phyloP scores from a whole-genome alignment of 2,113 vertebrate genomes.

The Platichthys flesus region DNA sequence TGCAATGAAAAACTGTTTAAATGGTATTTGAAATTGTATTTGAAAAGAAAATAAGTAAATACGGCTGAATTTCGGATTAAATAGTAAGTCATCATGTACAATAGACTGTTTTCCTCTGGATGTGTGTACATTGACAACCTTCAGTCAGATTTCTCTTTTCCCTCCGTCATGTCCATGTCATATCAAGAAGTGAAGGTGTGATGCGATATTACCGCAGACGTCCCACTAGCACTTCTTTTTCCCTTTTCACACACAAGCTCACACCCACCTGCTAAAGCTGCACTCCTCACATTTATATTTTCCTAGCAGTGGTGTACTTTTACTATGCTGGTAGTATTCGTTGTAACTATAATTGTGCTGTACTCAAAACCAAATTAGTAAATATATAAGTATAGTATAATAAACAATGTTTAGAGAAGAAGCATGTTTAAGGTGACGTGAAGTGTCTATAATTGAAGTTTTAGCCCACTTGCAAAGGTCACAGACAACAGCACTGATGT shows the following conservation, averaged over 20 bases:
- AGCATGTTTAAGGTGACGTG: not conserved
- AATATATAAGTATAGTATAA: no score
- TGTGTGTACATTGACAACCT: not conserved
- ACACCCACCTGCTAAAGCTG: conserved; percentile 1
- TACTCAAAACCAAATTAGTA: not conserved
- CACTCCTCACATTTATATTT: not conserved
- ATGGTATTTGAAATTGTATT: not conserved
- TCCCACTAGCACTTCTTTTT: conserved; percentile 1
- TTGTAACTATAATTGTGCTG: not conserved
- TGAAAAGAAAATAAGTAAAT: not conserved
- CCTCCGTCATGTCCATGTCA: not conserved
- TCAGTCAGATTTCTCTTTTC: not conserved
- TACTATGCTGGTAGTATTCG: not conserved
- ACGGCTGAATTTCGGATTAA: no score
- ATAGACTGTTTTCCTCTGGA: not conserved
- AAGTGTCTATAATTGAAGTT: not conserved
- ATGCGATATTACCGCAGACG: not conserved
- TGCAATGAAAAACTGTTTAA: no score
- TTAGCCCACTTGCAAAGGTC: not conserved
- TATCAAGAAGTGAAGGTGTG: not conserved
- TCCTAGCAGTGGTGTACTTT: not conserved
- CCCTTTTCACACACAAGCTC: conserved; percentile 19
- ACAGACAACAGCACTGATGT: not conserved
- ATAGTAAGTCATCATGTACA: not conserved
- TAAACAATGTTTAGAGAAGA: not conserved